Base-by-base conservation (phyloP, 2,797 vertebrate genomes). In the Pogoniulus pusillus region DNA sequence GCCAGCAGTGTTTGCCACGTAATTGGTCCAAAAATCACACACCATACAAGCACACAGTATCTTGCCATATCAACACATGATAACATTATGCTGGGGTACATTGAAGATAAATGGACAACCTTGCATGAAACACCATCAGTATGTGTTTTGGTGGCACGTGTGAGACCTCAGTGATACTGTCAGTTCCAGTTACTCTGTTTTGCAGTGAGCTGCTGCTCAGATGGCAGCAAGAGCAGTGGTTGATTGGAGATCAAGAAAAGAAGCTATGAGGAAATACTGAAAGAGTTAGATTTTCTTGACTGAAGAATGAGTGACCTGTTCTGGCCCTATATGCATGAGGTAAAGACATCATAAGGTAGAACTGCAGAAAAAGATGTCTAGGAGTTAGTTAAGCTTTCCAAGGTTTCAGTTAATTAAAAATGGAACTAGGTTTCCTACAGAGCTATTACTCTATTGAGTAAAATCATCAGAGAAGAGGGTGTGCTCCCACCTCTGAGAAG, bases 1-100 rank as follows among this genome's bases (percentile, higher is more conserved):
- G 35, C 71, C 3, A 6, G 1, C 7, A 24, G 16, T 51, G 10
- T 57, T 78, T 90, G 19, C 2, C 12, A 12, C 0, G 0, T 32
- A 60, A n/a, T 55, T 37, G 7, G 4, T 57, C 58, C 12, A 39
- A 71, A 60, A 88, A 10, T 12, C 23, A 9, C 32, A 18, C 2
- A 3, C 4, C 62, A 19, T 7, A 16, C 4, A 68, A 83, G 9
- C 68, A 29, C 4, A n/a, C 4, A 49, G 3, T n/a, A 27, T 49
- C 24, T 65, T 84, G 7, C 12, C 2, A 27, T 82, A 86, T 73
- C 29, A 69, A 57, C 7, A 39, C 6, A 59, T 35, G 4, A 16
- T 62, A 64, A 15, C 0, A 10, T 75, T 20, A 20, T 19, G 1
- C 5, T 81, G 30, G 7, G 8, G 2, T 70, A 15, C 9, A 5